phyloP scores from a whole-genome alignment of 2,888 invertebrate genomes.

The Patella ulyssiponensis region DNA sequence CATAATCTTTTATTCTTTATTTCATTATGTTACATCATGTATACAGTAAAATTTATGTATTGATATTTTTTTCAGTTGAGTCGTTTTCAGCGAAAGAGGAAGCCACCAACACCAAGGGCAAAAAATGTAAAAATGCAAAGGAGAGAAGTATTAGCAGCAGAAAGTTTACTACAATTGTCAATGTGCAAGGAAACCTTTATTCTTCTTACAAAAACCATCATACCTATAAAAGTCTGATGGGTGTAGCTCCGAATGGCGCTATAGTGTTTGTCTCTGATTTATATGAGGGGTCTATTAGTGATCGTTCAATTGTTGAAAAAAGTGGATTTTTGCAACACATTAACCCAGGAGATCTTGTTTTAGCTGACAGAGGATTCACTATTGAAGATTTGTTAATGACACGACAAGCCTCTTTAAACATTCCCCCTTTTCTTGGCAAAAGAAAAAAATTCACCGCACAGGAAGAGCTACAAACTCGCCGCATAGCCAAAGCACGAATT shows the following conservation, averaged over 20 bases:
- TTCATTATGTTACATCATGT: too few species aligned
- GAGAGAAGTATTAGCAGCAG: too few species aligned
- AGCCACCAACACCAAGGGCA: too few species aligned
- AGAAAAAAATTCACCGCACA: slow-evolving; percentile 22
- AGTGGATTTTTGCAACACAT: slow-evolving; percentile 27
- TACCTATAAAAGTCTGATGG: slow-evolving; percentile 24
- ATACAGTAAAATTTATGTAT: too few species aligned
- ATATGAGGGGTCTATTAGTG: slow-evolving; percentile 28
- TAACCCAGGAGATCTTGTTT: slow-evolving; percentile 20
- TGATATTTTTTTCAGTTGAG: too few species aligned
- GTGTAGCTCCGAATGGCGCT: slow-evolving; percentile 22
- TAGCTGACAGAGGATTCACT: slow-evolving; percentile 30
- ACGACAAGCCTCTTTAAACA: slow-evolving; percentile 16
- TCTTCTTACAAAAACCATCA: slow-evolving; percentile 25
- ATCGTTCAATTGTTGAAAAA: slow-evolving; percentile 26
- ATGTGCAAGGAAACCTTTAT: slow-evolving; percentile 16
- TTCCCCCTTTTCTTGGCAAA: slow-evolving; percentile 22
- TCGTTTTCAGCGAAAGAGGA: too few species aligned
- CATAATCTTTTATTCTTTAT: too few species aligned
- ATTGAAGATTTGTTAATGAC: slow-evolving; percentile 19
- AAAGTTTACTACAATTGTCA: too few species aligned
- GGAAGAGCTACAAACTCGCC: slow-evolving; percentile 24
- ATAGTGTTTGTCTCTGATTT: slow-evolving; percentile 27
- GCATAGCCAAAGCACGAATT: slow-evolving; percentile 28
- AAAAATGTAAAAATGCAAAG: too few species aligned